Evolutionary conservation across 2,888 invertebrate species (phyloP).

Genomic region (Gasteruption jaculator): DNA sequence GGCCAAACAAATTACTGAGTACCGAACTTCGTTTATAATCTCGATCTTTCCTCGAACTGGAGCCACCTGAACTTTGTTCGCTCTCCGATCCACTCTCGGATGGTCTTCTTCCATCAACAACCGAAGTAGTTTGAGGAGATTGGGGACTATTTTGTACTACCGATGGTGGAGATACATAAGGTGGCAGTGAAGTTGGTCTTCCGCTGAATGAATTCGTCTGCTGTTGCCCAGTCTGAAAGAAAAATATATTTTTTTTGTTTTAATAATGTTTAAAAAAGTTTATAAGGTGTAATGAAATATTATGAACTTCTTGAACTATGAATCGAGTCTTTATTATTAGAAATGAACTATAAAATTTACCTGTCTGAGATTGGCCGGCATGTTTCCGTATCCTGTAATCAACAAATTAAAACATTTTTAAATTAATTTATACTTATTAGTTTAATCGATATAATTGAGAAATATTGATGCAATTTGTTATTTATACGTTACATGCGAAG

Average conservation of each 20-base stretch:
- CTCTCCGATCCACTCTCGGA: constrained; percentile 50
- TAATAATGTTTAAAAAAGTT: not conserved
- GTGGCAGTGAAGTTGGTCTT: constrained; percentile 50
- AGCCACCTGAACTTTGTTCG: constrained; percentile 49
- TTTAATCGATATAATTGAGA: too few species aligned
- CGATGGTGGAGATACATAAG: constrained; percentile 52
- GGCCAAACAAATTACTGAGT: constrained; percentile 45
- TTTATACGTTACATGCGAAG: too few species aligned
- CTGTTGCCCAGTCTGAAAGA: constrained; percentile 31
- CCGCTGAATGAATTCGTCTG: constrained; percentile 41
- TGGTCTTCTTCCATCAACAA: constrained; percentile 44
- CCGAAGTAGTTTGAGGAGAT: constrained; percentile 34
- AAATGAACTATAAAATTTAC: constrained; percentile 28
- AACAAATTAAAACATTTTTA: constrained; percentile 18
- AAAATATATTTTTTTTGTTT: not conserved
- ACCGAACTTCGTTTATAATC: constrained; percentile 48
- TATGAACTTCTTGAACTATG: too few species aligned
- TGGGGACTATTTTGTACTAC: constrained; percentile 43
- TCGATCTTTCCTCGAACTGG: constrained; percentile 46
- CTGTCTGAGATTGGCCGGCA: constrained; percentile 44
- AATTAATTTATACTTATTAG: too few species aligned
- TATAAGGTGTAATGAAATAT: constrained; percentile 5
- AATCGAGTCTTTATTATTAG: constrained; percentile 1
- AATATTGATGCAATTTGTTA: too few species aligned
- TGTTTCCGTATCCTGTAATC: constrained; percentile 51